Evolutionary conservation across 2,888 invertebrate genomes (phyloP), one percentile per base, ranked within the genome.

Genomic region (Drosophila rubida): DNA sequence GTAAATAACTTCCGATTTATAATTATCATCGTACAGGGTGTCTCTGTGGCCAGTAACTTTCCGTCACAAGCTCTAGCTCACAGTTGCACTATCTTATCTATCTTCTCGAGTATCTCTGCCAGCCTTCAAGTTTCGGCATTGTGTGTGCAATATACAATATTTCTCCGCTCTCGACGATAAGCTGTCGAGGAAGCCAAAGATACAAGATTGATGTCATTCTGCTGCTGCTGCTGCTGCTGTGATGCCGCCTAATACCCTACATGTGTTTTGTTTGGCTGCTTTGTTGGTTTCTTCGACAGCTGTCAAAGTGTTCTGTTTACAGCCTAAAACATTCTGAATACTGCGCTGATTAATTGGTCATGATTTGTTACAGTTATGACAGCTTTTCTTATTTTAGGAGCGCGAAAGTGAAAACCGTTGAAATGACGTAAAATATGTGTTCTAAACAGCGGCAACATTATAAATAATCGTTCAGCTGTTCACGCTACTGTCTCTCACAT

Each of bases 1-100:
- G 69, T 65, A 78, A 81, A 81, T 60, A 82, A 80, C 79, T 80
- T 80, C 80, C 80, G 79, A 75, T 69, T 66, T 74, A 54, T 58
- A 74, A 55, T 67, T 74, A 69, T 69, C 11, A n/a, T 32, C 37
- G 73, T 55, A 75, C 42, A 75, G 67, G 72, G 68, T 63, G 72
- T 58, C 39, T 41, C 35, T 30, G 35, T 27, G 49, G 14, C 44
- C 44, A 53, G 77, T 71, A 64, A 53, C 50, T 67, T 80, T 72
- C 62, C 67, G 57, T 39, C 25, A n/a, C 16, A 39, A n/a, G 32
- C n/a, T n/a, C 4, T 11, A 13, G n/a, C 13, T 7, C 5, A 32
- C 22, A 45, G n/a, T 54, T 53, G 3, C 13, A 41, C 32, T 66
- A 74, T 80, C 74, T 80, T 70, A 80, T 78, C 78, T 30, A 27